These are phyloP conservation scores for Nansenia antarctica DNA, from an alignment of 2,113 vertebrate species.

Conservation along the genomic window DNA sequence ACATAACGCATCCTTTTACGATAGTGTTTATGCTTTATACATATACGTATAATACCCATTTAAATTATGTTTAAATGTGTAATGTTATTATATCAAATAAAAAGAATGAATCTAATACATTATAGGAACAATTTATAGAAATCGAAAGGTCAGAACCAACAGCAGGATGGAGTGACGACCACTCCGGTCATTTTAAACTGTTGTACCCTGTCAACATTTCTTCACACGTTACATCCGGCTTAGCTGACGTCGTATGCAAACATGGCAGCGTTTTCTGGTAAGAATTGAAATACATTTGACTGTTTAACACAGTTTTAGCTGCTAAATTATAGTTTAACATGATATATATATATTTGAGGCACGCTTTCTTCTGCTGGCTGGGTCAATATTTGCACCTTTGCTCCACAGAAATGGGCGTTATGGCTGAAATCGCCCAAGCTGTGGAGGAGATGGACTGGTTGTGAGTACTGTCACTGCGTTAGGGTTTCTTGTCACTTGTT, in stretches of 20 bases:
- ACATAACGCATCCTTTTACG: too few relatives aligned
- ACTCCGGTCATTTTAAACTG: neutral
- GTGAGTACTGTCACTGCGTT: constrained; percentile 82
- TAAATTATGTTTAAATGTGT: neutral
- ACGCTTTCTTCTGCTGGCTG: neutral
- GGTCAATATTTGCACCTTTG: constrained; percentile 9
- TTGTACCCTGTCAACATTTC: constrained; percentile 25
- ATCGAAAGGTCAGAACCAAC: neutral
- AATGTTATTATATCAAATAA: too few relatives aligned
- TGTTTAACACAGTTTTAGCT: neutral
- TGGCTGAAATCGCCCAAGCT: constrained; percentile 97
- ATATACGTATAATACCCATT: neutral
- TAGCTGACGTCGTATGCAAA: neutral
- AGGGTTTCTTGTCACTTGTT: too few relatives aligned
- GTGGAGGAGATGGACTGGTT: constrained; percentile 99
- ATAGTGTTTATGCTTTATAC: too few relatives aligned
- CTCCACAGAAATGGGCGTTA: constrained; percentile 93
- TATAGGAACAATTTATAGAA: too few relatives aligned
- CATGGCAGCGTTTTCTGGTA: constrained; percentile 78
- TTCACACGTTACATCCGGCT: constrained; percentile 56
- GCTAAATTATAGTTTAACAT: neutral
- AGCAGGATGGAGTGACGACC: neutral
- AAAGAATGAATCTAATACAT: neutral
- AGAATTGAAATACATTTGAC: neutral
- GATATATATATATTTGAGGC: neutral